Conservation (phyloP, 2,888 invertebrate genomes). For the Gerosis bhagava region DNA sequence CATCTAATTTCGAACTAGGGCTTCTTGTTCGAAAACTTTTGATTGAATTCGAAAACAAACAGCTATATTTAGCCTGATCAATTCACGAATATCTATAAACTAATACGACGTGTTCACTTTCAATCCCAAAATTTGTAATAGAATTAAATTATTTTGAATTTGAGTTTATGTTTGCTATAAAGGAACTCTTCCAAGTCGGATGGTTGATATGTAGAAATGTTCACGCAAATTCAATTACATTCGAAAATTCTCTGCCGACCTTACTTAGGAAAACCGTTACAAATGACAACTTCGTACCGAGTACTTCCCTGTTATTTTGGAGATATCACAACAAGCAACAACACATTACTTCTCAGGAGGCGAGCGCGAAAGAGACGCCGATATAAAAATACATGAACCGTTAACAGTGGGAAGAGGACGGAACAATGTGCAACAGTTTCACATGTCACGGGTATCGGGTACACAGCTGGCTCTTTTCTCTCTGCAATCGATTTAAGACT, state of each 20-base stretch:
- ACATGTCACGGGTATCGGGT: slow-evolving; percentile 51
- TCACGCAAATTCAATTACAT: too few relatives aligned
- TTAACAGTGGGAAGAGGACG: slow-evolving; percentile 52
- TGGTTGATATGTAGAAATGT: too few relatives aligned
- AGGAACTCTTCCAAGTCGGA: too few relatives aligned
- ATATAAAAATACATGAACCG: slow-evolving; percentile 61
- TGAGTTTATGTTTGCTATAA: too few relatives aligned
- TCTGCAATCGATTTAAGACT: slow-evolving; percentile 29
- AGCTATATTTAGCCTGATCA: too few relatives aligned
- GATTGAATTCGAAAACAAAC: too few relatives aligned
- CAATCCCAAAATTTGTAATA: too few relatives aligned
- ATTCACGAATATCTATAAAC: too few relatives aligned
- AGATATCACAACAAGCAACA: slow-evolving; percentile 83
- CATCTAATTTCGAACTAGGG: too few relatives aligned
- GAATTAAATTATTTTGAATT: too few relatives aligned
- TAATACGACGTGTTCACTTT: too few relatives aligned
- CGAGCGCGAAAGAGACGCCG: slow-evolving; percentile 60
- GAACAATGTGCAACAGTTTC: slow-evolving; percentile 68
- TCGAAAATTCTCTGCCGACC: slow-evolving; percentile 47
- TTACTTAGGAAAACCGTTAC: slow-evolving; percentile 73
- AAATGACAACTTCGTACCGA: slow-evolving; percentile 81
- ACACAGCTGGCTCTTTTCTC: slow-evolving; percentile 37
- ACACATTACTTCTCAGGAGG: slow-evolving; percentile 79
- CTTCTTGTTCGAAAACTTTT: too few relatives aligned
- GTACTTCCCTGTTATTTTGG: slow-evolving; percentile 82